A percentile compares a stretch with the other conserved stretches of the same genome.
Evolutionary conservation across 2,888 invertebrate genomes (phyloP).

Genomic region (Cantharis nigra): DNA sequence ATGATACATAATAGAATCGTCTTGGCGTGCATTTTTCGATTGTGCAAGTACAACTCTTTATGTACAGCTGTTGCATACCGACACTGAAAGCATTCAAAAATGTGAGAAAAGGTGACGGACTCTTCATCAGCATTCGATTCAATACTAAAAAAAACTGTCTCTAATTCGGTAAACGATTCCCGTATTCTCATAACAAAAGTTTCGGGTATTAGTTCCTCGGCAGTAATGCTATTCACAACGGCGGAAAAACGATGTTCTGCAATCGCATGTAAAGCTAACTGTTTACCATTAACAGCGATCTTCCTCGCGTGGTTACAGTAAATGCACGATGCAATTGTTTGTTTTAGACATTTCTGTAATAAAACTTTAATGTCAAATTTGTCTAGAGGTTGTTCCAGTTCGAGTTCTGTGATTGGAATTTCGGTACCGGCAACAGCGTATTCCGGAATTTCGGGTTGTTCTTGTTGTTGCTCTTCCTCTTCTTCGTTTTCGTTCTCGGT

Average conservation of each 20-base stretch:
- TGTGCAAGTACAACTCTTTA: slow-evolving; percentile 85
- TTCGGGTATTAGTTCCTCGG: slow-evolving; percentile 72
- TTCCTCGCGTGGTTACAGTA: slow-evolving; percentile 87
- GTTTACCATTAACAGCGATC: slow-evolving; percentile 83
- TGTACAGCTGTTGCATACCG: slow-evolving; percentile 76
- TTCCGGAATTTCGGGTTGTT: slow-evolving; percentile 40
- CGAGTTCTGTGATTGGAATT: slow-evolving; percentile 69
- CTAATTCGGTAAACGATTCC: slow-evolving; percentile 65
- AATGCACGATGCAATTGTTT: slow-evolving; percentile 72
- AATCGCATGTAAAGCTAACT: slow-evolving; percentile 78
- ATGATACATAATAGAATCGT: slow-evolving; percentile 81
- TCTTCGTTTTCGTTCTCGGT: slow-evolving; percentile 38
- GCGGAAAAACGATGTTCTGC: slow-evolving; percentile 81
- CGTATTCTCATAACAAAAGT: slow-evolving; percentile 73
- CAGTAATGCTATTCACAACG: slow-evolving; percentile 76
- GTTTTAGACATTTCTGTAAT: slow-evolving; percentile 72
- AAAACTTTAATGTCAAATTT: slow-evolving; percentile 73
- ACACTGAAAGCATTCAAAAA: slow-evolving; percentile 87
- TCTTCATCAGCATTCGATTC: slow-evolving; percentile 68
- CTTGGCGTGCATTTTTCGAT: slow-evolving; percentile 85
- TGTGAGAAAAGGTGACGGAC: slow-evolving; percentile 65
- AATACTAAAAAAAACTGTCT: slow-evolving; percentile 70
- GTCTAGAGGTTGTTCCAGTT: slow-evolving; percentile 75
- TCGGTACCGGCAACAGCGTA: slow-evolving; percentile 64
- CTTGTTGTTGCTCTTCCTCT: slow-evolving; percentile 38